Percentiles rank a stretch among this genome's conserved stretches.
Evolutionary conservation across 2,888 invertebrate species (phyloP).

Genomic region (Euplexia lucipara): DNA sequence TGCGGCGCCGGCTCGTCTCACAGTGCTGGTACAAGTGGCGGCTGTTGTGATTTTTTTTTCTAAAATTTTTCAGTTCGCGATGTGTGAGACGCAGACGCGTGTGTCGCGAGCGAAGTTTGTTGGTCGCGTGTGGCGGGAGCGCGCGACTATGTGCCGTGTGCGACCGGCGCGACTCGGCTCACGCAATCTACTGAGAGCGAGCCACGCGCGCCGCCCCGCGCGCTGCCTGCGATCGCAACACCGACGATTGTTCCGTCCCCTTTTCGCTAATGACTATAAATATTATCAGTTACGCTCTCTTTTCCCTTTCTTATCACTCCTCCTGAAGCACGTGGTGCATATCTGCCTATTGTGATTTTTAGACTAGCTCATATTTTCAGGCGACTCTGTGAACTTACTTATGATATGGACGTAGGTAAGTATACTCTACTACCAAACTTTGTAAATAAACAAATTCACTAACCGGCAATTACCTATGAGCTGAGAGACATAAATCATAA

Average conservation of each 20-base stretch:
- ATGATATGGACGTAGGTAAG: neutral
- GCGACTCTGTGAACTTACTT: neutral
- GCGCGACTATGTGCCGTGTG: conserved; percentile 80
- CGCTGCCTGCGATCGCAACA: conserved; percentile 85
- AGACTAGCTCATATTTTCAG: conserved; percentile 30
- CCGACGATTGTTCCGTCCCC: conserved; percentile 89
- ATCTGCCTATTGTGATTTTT: conserved; percentile 54
- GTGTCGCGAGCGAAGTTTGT: conserved; percentile 87
- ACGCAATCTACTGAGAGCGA: conserved; percentile 92
- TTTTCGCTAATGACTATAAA: conserved; percentile 91
- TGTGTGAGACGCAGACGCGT: conserved; percentile 76
- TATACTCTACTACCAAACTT: conserved; percentile 7
- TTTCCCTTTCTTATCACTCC: conserved; percentile 88
- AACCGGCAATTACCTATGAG: conserved; percentile 12
- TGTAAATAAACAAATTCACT: conserved; percentile 26
- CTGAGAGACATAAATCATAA: conserved; percentile 55
- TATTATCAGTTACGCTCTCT: conserved; percentile 90
- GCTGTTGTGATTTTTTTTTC: conserved; percentile 70
- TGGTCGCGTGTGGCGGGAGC: conserved; percentile 82
- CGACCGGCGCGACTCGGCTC: conserved; percentile 92
- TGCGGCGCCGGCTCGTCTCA: conserved; percentile 81
- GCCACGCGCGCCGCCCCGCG: conserved; percentile 92
- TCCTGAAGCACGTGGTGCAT: conserved; percentile 81
- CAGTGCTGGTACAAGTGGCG: conserved; percentile 61
- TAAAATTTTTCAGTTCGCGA: conserved; percentile 66